These are phyloP conservation scores for human DNA, from an alignment of 2,113 vertebrate genomes.

Conservation along the genomic window GRCh38 chr4:142196501-142197000, in stretches of 20 bases:
- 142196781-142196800: neutral
- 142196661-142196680: fast-evolving
- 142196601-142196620: neutral
- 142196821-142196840: neutral
- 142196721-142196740: neutral
- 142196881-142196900: too few relatives aligned
- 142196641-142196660: too few relatives aligned
- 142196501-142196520: neutral
- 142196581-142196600: neutral
- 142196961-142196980: too few relatives aligned
- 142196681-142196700: too few relatives aligned
- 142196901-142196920: too few relatives aligned
- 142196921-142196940: too few relatives aligned
- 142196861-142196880: too few relatives aligned
- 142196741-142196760: neutral
- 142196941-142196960: too few relatives aligned
- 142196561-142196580: neutral
- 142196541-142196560: neutral
- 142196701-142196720: neutral
- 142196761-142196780: neutral
- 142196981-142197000: too few relatives aligned
- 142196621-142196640: neutral
- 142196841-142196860: neutral
- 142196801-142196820: neutral
- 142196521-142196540: neutral